These are phyloP conservation scores for Synergus gifuensis DNA, from an alignment of 2,888 invertebrate species.

Conservation along the genomic window DNA sequence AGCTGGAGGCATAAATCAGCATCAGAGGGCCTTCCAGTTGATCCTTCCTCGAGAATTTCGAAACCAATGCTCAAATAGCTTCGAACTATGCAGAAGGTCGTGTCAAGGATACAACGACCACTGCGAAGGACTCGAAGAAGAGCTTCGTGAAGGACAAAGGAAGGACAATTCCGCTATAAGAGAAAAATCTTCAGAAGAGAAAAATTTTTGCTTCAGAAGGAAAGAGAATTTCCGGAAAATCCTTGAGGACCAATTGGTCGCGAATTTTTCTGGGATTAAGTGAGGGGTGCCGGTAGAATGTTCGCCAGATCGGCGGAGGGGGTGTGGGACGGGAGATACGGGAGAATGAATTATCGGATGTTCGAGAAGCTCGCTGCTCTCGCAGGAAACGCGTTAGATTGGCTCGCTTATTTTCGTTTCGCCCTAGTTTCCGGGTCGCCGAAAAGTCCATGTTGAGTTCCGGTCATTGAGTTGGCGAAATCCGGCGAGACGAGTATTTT, in stretches of 20 bases:
- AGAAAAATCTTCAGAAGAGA: neutral
- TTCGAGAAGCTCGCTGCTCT: conserved; percentile 29
- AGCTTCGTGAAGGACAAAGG: conserved; percentile 41
- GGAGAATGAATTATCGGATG: conserved; percentile 31
- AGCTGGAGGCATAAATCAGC: neutral
- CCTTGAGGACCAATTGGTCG: neutral
- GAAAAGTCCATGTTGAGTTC: conserved; percentile 16
- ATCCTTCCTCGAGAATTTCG: neutral
- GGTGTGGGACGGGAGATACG: neutral
- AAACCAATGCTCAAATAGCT: conserved; percentile 37
- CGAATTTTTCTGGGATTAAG: neutral
- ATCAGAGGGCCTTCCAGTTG: neutral
- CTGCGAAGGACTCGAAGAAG: conserved; percentile 61
- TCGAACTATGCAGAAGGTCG: conserved; percentile 56
- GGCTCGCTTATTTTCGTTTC: conserved; percentile 36
- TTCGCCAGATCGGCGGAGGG: neutral
- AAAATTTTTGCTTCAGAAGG: neutral
- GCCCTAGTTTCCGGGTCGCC: conserved; percentile 22
- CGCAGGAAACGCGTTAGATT: conserved; percentile 33
- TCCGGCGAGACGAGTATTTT: conserved; percentile 32
- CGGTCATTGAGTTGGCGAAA: conserved; percentile 23
- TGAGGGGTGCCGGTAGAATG: neutral
- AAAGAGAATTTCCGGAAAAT: neutral
- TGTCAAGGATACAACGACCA: conserved; percentile 55
- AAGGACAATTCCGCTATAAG: neutral